A percentile compares a stretch with the other conserved stretches of the same genome.
phyloP scores from a whole-genome alignment of 1,140 invertebrate genomes.

The Luehdorfia chinensis region DNA sequence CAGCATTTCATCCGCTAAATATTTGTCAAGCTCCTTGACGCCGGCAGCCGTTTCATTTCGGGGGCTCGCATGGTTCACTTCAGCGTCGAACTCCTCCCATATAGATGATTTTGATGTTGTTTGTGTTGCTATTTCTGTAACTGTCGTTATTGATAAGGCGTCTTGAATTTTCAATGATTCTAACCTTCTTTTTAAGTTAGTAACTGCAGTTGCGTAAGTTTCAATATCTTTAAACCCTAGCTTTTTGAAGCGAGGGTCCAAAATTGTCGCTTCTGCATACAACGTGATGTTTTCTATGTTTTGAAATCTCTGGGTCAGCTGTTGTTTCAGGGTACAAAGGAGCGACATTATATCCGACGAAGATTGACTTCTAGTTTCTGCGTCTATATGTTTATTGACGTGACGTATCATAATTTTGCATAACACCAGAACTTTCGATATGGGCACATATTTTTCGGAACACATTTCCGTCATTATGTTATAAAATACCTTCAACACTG shows the following conservation, averaged over 20 bases:
- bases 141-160: background rate
- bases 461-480: constrained; percentile 41
- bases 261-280: constrained; percentile 21
- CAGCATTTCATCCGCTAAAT: constrained; percentile 26
- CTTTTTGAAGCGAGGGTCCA: constrained; percentile 31
- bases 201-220: no score
- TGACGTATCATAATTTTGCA: constrained; percentile 9
- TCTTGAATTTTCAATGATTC: background rate
- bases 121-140: background rate
- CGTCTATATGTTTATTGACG: background rate
- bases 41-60: constrained; percentile 17
- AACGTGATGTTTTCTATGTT: constrained; percentile 20
- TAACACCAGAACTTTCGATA: constrained; percentile 27
- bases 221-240: background rate
- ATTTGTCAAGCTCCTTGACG: constrained; percentile 25
- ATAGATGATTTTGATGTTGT: background rate
- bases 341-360: background rate
- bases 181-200: background rate
- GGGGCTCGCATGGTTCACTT: background rate
- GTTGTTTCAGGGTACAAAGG: background rate
- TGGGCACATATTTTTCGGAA: constrained; percentile 33
- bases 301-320: constrained; percentile 11
- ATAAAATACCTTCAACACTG: constrained; percentile 31
- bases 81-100: background rate
- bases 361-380: background rate